phyloP scores from a whole-genome alignment of 2,888 invertebrate species.

The Trilocha varians region DNA sequence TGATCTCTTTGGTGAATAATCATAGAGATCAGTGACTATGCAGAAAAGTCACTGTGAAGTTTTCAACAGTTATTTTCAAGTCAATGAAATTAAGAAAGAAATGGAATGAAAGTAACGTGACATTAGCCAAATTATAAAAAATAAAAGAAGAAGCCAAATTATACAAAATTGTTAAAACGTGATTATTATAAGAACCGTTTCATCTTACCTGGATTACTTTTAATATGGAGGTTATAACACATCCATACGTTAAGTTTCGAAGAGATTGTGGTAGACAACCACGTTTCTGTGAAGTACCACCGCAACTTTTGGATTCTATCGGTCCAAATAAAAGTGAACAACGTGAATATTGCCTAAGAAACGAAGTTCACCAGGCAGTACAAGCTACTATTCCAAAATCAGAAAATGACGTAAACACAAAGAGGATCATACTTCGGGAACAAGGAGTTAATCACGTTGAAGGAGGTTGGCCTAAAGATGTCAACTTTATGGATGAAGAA shows the following conservation, averaged over 20 bases:
- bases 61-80: no score
- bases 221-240: slow-evolving; percentile 14
- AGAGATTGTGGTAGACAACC: slow-evolving; percentile 57
- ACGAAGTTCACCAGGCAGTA: slow-evolving; percentile 53
- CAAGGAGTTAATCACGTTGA: slow-evolving; percentile 79
- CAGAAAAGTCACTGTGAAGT: no score
- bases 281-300: slow-evolving; percentile 41
- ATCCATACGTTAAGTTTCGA: slow-evolving; percentile 49
- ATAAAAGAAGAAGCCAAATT: no score
- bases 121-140: no score
- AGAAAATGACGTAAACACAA: slow-evolving; percentile 70
- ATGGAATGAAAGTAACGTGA: no score
- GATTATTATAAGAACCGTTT: no score
- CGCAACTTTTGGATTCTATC: slow-evolving; percentile 39
- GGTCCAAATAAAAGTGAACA: slow-evolving; percentile 34
- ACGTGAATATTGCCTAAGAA: slow-evolving; percentile 45
- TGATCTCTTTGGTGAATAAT: no score
- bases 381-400: slow-evolving; percentile 42
- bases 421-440: slow-evolving; percentile 53
- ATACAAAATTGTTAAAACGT: no score
- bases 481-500: slow-evolving; percentile 75
- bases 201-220: no score
- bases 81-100: no score
- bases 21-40: no score
- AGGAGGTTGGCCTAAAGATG: slow-evolving; percentile 88